These are phyloP conservation scores for Sipunculus nudus DNA, from an alignment of 2,888 invertebrate species.

Conservation along the genomic window DNA sequence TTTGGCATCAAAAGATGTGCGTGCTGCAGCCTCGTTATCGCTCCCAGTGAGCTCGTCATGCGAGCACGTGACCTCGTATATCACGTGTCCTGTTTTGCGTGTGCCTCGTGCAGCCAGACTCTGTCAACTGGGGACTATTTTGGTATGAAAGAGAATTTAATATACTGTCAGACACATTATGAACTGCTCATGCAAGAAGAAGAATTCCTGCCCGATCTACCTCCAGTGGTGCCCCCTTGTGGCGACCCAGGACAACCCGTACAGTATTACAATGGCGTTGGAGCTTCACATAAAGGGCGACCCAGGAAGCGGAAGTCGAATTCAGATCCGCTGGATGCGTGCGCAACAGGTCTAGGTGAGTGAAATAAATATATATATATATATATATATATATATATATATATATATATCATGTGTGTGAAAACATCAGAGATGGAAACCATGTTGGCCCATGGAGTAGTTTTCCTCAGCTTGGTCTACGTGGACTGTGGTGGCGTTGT, in stretches of 20 bases:
- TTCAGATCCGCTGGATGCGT: no score
- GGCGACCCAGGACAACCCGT: conserved; percentile 10
- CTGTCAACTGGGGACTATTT: conserved; percentile 90
- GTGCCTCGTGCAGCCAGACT: conserved; percentile 82
- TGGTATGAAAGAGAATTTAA: conserved; percentile 84
- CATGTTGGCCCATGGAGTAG: no score
- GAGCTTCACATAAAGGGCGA: conserved; percentile 83
- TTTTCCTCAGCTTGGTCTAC: no score
- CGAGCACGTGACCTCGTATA: conserved; percentile 86
- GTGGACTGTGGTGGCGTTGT: no score
- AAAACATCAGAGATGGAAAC: no score
- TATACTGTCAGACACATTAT: conserved; percentile 85
- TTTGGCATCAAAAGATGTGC: conserved; percentile 87
- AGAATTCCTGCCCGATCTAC: conserved; percentile 20
- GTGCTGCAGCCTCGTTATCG: conserved; percentile 84
- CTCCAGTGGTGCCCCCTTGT: neutral
- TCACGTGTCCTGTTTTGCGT: conserved; percentile 90
- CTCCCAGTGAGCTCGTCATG: conserved; percentile 90
- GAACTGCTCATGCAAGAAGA: conserved; percentile 70
- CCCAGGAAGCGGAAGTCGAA: conserved; percentile 84
- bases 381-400: no score
- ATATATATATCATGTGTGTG: no score
- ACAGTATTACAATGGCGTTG: conserved; percentile 73
- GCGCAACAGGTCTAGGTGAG: no score
- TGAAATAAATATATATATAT: no score